These are phyloP conservation scores for Chanos chanos DNA, from an alignment of 2,797 vertebrate genomes.

Conservation along the genomic window DNA sequence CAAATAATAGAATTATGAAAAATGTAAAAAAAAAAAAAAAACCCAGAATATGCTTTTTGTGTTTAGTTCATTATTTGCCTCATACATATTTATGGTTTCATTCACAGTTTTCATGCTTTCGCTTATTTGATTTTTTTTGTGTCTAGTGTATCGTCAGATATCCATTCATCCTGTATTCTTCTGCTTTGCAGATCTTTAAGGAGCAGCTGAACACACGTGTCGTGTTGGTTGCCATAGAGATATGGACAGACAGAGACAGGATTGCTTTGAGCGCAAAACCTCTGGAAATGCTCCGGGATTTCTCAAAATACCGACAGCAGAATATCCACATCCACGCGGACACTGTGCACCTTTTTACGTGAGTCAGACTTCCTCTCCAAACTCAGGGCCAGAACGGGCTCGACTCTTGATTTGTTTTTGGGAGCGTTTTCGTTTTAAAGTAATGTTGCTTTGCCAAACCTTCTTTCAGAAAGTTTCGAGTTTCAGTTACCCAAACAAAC, in stretches of 20 bases:
- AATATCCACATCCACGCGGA: constrained; percentile 77
- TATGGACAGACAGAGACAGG: constrained; percentile 81
- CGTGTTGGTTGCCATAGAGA: constrained; percentile 81
- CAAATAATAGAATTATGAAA: not conserved
- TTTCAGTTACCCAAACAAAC: too few species aligned
- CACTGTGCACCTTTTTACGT: constrained; percentile 84
- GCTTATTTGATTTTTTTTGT: too few species aligned
- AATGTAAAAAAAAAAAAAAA: not conserved
- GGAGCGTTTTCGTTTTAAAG: not conserved
- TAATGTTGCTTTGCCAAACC: too few species aligned
- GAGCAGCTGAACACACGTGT: constrained; percentile 85
- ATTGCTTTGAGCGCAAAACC: constrained; percentile 76
- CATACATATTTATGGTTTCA: not conserved
- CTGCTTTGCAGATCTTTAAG: constrained; percentile 76
- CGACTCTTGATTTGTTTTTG: not conserved
- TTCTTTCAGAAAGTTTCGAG: too few species aligned
- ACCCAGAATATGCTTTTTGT: too few species aligned
- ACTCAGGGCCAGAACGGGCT: too few species aligned
- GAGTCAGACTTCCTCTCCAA: too few species aligned
- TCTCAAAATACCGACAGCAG: constrained; percentile 80
- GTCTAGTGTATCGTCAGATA: not conserved
- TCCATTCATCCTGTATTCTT: not conserved
- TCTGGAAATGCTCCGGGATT: constrained; percentile 80
- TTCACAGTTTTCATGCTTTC: too few species aligned
- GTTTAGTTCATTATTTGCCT: not conserved